phyloP scores from a whole-genome alignment of 1,140 invertebrate genomes.

The Diprion similis region DNA sequence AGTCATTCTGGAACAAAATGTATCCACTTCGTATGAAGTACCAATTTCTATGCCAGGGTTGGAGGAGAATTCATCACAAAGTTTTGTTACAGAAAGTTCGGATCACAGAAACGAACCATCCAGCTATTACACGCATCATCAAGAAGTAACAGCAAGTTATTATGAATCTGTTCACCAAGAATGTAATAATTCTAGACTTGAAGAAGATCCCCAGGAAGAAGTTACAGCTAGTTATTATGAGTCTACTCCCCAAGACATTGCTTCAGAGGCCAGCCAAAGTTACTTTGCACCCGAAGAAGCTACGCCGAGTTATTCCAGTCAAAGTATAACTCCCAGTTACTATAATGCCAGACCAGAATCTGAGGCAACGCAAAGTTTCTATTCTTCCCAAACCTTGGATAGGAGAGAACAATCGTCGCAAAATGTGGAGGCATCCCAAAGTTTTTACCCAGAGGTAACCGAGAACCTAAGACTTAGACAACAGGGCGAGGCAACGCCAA shows the following conservation, averaged over 20 bases:
- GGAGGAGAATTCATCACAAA: constrained; percentile 53
- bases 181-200: constrained; percentile 41
- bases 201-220: constrained; percentile 44
- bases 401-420: constrained; percentile 39
- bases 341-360: constrained; percentile 49
- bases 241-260: constrained; percentile 38
- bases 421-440: constrained; percentile 54
- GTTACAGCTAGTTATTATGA: constrained; percentile 53
- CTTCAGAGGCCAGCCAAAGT: constrained; percentile 50
- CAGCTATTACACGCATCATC: constrained; percentile 52
- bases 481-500: constrained; percentile 52
- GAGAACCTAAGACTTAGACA: constrained; percentile 41
- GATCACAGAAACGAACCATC: constrained; percentile 49
- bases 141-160: constrained; percentile 50
- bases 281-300: constrained; percentile 51
- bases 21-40: constrained; percentile 55
- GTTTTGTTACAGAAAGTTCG: constrained; percentile 54
- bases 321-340: constrained; percentile 50
- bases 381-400: constrained; percentile 47
- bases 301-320: constrained; percentile 47
- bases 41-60: constrained; percentile 53
- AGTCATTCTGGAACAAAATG: constrained; percentile 53
- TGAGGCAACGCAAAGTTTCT: constrained; percentile 55
- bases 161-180: constrained; percentile 45
- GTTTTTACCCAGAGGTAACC: constrained; percentile 51